A percentile compares a stretch with the other conserved stretches of the same genome.
These are phyloP conservation scores for Falco naumanni DNA, from an alignment of 2,797 vertebrate genomes.

Conservation along the genomic window DNA sequence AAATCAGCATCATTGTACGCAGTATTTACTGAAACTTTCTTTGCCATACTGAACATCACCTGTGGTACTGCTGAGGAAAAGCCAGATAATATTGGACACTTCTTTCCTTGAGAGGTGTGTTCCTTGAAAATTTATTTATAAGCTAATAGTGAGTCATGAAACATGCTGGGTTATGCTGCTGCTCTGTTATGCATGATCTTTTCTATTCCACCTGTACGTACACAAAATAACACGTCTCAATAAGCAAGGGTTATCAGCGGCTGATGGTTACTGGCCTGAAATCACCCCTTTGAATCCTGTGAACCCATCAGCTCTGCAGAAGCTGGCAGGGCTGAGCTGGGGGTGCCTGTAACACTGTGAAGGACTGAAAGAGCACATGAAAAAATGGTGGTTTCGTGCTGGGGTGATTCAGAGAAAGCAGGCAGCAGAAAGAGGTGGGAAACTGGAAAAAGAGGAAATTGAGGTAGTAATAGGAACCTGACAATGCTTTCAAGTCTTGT, in stretches of 20 bases:
- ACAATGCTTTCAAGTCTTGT: neutral
- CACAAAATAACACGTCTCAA: neutral
- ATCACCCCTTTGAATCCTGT: neutral
- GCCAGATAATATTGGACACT: neutral
- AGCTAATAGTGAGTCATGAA: neutral
- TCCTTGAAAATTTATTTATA: neutral
- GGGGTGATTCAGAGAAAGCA: neutral
- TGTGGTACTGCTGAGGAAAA: neutral
- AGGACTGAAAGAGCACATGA: neutral
- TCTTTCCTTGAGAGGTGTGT: neutral
- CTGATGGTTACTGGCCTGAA: neutral
- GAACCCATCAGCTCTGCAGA: neutral
- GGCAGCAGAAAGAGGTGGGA: neutral
- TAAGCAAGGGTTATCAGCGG: neutral
- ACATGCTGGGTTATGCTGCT: neutral
- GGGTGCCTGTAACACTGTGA: neutral
- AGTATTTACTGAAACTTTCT: neutral
- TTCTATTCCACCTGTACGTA: neutral
- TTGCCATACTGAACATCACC: neutral
- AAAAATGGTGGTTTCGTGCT: rapidly evolving
- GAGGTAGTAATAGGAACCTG: neutral
- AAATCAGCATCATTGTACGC: neutral
- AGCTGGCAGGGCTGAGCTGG: neutral
- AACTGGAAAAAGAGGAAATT: neutral
- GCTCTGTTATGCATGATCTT: neutral